Base-by-base conservation (phyloP, 2,797 vertebrate genomes). In the Argentina silus region DNA sequence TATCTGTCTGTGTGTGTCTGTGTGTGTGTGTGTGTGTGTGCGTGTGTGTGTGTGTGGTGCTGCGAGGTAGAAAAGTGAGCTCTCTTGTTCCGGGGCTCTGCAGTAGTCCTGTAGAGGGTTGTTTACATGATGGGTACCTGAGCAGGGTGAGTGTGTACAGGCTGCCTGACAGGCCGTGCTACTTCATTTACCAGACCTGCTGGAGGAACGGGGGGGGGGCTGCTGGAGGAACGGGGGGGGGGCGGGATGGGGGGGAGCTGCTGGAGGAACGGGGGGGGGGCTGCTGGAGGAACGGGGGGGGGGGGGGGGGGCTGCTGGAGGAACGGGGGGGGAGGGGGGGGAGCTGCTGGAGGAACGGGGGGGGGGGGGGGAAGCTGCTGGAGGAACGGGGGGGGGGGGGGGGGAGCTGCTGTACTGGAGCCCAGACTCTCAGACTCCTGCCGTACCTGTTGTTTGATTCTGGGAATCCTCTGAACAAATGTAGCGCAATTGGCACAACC, bases 91-190 rank as follows among this genome's bases (percentile, higher is more conserved):
- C 70, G 12, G 83, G 55, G 69, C 69, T 1, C 27, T 36, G 27
- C 81, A 56, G 81, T 77, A 76, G 82, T 27, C 6, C 75, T 78
- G 78, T 67, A n/a, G n/a, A n/a, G n/a, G n/a, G n/a, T 71, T 88
- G 87, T 89, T 88, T 87, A 89, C 86, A 89, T 76, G 85, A 81
- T 74, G 85, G 80, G 68, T 80, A 88, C 83, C 85, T 83, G 81
- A 88, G 83, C 67, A 88, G 80, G 82, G 86, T 78, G 78, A 83
- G 73, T 65, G 65, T 75, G 83, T 76, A 68, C 69, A 78, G 63
- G 61, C 82, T 2, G 27, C 27, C 4, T 87, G 85, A 89, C 86
- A 89, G 81, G 69, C 42, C 9, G 6, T 55, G 78, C 74, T 68
- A 70, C 82, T 77, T 78, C 78, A 82, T 80, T 72, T 82, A 42